Percentiles rank a stretch among this genome's conserved stretches.
phyloP scores from a whole-genome alignment of 2,888 invertebrate genomes.

The Ellobium chinense region DNA sequence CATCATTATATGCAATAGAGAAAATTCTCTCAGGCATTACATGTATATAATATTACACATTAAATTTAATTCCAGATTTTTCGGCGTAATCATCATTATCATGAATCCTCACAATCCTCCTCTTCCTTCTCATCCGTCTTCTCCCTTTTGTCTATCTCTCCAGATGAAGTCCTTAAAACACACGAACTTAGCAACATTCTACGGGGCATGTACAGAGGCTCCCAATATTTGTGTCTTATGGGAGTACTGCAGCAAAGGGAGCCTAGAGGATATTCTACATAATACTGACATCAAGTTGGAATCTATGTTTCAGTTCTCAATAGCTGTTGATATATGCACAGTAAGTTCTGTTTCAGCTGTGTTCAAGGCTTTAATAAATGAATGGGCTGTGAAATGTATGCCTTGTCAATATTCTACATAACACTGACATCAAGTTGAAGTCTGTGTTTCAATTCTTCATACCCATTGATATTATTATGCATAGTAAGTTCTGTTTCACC shows the following conservation, averaged over 20 bases:
- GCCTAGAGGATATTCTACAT: constrained; percentile 54
- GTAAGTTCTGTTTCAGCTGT: constrained; percentile 53
- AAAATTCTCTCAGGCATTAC: too few species aligned
- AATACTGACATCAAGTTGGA: constrained; percentile 70
- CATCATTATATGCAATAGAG: too few species aligned
- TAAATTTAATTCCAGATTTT: too few species aligned
- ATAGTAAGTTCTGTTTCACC: constrained; percentile 57
- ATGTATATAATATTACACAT: too few species aligned
- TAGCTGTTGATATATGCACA: constrained; percentile 71
- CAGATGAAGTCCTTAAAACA: constrained; percentile 72
- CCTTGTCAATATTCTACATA: too few species aligned
- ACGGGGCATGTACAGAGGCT: constrained; percentile 69
- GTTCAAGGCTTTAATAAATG: too few species aligned
- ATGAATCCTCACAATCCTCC: too few species aligned
- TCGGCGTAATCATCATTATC: too few species aligned
- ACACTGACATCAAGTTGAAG: constrained; percentile 68
- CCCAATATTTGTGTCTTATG: constrained; percentile 67
- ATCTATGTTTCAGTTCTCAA: constrained; percentile 72
- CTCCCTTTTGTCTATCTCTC: too few species aligned
- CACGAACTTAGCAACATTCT: constrained; percentile 65
- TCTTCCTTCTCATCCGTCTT: too few species aligned
- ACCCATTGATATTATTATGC: constrained; percentile 69
- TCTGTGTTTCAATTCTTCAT: constrained; percentile 74
- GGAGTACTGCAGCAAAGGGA: constrained; percentile 75
- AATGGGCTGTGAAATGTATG: too few species aligned